Percentiles rank a stretch among this genome's conserved stretches.
Conservation (phyloP, 2,888 invertebrate genomes). For the Dioctria rufipes region DNA sequence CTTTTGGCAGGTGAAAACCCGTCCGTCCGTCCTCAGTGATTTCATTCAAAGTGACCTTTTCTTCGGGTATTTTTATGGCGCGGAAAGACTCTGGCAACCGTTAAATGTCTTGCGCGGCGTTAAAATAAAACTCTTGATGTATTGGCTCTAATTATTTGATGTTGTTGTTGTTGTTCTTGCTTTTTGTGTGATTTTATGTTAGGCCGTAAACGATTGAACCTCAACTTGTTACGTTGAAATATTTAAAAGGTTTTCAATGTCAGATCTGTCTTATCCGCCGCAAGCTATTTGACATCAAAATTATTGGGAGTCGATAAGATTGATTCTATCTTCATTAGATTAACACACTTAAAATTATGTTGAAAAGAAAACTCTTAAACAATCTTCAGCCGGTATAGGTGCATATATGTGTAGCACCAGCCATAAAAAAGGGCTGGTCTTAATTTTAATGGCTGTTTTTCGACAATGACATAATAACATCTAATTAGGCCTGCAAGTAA, state of each 20-base stretch:
- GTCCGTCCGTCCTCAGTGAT: not conserved
- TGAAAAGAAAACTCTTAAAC: too few relatives aligned
- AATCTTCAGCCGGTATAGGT: too few relatives aligned
- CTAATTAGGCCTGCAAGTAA: too few relatives aligned
- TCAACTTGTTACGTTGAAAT: conserved; percentile 15
- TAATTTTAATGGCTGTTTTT: too few relatives aligned
- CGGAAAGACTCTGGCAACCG: not conserved
- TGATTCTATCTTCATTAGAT: too few relatives aligned
- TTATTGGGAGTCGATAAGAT: too few relatives aligned
- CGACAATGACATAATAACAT: too few relatives aligned
- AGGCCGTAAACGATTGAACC: conserved; percentile 3
- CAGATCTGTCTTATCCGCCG: not conserved
- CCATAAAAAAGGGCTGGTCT: too few relatives aligned
- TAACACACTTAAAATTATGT: too few relatives aligned
- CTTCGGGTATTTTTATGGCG: conserved; percentile 16
- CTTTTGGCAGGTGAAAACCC: conserved; percentile 33
- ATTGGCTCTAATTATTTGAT: conserved; percentile 42
- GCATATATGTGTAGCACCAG: too few relatives aligned
- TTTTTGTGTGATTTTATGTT: not conserved
- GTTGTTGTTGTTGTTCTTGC: conserved; percentile 3
- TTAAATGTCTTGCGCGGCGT: not conserved
- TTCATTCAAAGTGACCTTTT: conserved; percentile 38
- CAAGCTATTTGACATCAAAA: too few relatives aligned
- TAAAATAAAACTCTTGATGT: conserved; percentile 5
- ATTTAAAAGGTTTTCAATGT: conserved; percentile 24